These are phyloP conservation scores for Phlogophora meticulosa DNA, from an alignment of 2,888 invertebrate species.

Conservation along the genomic window DNA sequence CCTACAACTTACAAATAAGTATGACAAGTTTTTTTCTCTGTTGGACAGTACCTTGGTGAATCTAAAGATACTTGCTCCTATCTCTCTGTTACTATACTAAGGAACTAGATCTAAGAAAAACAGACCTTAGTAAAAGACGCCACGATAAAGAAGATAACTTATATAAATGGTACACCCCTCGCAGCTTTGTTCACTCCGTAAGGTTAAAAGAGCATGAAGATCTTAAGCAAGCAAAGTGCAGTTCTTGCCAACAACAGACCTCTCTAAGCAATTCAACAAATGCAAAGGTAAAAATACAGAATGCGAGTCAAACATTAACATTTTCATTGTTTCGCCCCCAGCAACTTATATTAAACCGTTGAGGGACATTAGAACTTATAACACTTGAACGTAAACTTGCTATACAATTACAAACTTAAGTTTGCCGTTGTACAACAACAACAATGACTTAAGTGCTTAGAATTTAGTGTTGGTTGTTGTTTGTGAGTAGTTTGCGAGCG, in stretches of 20 bases:
- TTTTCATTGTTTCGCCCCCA: conserved; percentile 87
- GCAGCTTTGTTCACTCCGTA: conserved; percentile 39
- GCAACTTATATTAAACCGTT: conserved; percentile 86
- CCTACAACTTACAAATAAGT: background rate
- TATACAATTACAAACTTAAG: conserved; percentile 80
- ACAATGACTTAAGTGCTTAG: conserved; percentile 40
- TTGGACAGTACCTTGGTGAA: background rate
- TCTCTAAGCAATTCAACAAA: conserved; percentile 65
- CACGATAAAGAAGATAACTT: conserved; percentile 17
- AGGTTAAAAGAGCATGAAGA: conserved; percentile 53
- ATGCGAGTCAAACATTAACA: conserved; percentile 82
- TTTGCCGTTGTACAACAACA: conserved; percentile 45
- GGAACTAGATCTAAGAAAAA: background rate
- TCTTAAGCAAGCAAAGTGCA: conserved; percentile 49
- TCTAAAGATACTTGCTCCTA: background rate
- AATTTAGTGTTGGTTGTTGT: conserved; percentile 66
- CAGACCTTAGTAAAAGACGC: background rate
- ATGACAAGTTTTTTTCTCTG: background rate
- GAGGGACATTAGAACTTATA: conserved; percentile 89
- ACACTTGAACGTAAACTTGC: conserved; percentile 87
- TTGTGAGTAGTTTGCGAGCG: conserved; percentile 31
- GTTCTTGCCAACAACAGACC: conserved; percentile 53
- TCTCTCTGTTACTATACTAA: background rate
- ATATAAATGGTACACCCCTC: conserved; percentile 15
- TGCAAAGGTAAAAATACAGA: conserved; percentile 83